Percentiles rank a stretch among this genome's conserved stretches.
phyloP scores from a whole-genome alignment of 2,888 invertebrate species.

The Drosophila dives region DNA sequence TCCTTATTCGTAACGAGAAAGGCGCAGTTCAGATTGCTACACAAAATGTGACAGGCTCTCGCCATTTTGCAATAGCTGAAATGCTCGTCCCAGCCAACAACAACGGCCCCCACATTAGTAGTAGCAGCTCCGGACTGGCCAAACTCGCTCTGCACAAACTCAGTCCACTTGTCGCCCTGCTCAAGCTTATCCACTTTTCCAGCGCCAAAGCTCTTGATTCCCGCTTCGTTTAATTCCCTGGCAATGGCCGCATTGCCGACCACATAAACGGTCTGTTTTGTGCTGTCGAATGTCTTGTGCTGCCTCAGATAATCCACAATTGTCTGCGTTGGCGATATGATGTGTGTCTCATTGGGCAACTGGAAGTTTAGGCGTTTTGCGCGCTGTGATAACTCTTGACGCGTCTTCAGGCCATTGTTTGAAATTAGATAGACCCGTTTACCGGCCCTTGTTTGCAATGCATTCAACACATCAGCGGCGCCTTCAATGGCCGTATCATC shows the following conservation, averaged over 20 bases:
- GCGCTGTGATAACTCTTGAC: constrained; percentile 91
- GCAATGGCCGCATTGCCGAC: constrained; percentile 92
- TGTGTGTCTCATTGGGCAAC: constrained; percentile 89
- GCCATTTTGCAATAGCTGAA: constrained; percentile 95
- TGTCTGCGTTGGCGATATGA: constrained; percentile 91
- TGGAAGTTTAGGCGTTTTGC: constrained; percentile 90
- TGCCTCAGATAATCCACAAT: constrained; percentile 91
- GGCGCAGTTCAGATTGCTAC: constrained; percentile 88
- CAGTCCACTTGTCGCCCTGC: constrained; percentile 85
- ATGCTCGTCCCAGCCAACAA: constrained; percentile 97
- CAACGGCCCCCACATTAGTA: constrained; percentile 91
- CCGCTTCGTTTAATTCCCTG: constrained; percentile 91
- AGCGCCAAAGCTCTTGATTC: constrained; percentile 89
- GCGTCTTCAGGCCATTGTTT: constrained; percentile 94
- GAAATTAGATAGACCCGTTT: constrained; percentile 94
- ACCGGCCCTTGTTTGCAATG: constrained; percentile 88
- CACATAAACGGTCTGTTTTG: constrained; percentile 90
- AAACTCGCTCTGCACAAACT: constrained; percentile 86
- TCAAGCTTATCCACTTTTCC: constrained; percentile 49
- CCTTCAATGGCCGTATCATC: constrained; percentile 89
- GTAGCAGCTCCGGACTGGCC: constrained; percentile 88
- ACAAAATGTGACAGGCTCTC: constrained; percentile 94
- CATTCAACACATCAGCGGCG: constrained; percentile 89
- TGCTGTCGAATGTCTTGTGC: constrained; percentile 86
- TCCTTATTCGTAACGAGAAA: constrained; percentile 98